These are phyloP conservation scores for Myotis brandtii DNA, from an alignment of 2,113 vertebrate genomes.

Conservation along the genomic window DNA sequence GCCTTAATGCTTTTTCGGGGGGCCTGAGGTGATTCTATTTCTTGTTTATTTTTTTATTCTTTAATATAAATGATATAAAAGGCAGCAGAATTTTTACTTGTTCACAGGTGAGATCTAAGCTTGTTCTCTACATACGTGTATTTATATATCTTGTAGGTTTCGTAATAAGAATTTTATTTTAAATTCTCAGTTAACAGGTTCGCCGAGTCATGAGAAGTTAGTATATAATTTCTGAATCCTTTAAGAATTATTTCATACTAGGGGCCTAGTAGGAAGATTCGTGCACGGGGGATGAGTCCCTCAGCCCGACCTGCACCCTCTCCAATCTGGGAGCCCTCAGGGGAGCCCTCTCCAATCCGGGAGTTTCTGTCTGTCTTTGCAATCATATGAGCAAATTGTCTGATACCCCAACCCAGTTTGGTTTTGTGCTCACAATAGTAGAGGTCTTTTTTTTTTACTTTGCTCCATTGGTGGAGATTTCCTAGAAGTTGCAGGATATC, in stretches of 20 bases:
- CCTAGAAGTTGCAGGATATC: too few relatives aligned
- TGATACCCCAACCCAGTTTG: too few relatives aligned
- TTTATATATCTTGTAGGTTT: background rate
- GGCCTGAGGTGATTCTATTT: background rate
- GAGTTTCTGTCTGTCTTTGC: too few relatives aligned
- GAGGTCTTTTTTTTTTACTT: too few relatives aligned
- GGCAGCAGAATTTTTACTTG: background rate
- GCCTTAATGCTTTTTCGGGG: background rate
- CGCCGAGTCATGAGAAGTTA: background rate
- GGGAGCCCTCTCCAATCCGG: too few relatives aligned
- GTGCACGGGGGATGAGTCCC: too few relatives aligned
- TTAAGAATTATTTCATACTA: background rate
- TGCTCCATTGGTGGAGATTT: too few relatives aligned
- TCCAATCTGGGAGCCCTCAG: too few relatives aligned
- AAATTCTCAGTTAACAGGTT: slow-evolving; percentile 16
- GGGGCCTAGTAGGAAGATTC: too few relatives aligned
- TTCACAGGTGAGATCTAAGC: background rate
- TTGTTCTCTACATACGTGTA: background rate
- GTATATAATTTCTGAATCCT: background rate
- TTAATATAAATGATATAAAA: background rate
- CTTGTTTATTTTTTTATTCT: background rate
- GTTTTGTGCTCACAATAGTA: too few relatives aligned
- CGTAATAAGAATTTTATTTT: background rate
- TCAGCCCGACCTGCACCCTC: too few relatives aligned
- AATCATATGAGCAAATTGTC: too few relatives aligned